A percentile compares a stretch with the other conserved stretches of the same genome.
phyloP scores from a whole-genome alignment of 2,113 vertebrate species.

The Dipodomys spectabilis region DNA sequence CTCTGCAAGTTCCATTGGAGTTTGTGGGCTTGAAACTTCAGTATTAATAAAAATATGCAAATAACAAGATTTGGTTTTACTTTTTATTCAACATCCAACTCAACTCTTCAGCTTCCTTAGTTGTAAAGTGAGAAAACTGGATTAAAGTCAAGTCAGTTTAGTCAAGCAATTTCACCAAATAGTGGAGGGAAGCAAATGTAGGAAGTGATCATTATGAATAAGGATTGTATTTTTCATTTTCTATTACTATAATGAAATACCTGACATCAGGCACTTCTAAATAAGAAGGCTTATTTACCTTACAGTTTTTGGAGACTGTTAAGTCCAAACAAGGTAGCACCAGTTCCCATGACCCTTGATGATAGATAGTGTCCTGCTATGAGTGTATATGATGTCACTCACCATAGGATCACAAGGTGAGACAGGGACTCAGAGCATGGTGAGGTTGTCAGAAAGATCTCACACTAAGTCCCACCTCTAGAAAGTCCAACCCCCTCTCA shows the following conservation, averaged over 20 bases:
- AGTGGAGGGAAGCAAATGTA: background rate
- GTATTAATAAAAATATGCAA: background rate
- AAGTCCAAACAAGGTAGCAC: background rate
- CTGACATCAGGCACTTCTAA: background rate
- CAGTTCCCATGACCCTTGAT: background rate
- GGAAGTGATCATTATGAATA: background rate
- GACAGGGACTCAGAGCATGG: background rate
- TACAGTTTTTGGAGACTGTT: no score
- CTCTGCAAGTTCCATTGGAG: background rate
- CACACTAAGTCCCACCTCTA: no score
- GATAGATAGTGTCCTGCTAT: no score
- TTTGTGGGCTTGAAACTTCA: conserved; percentile 8
- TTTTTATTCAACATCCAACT: background rate
- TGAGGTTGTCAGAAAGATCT: no score
- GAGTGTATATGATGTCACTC: no score
- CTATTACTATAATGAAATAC: background rate
- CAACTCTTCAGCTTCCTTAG: background rate
- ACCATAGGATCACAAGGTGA: background rate
- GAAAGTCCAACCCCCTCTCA: no score
- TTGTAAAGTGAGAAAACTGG: background rate
- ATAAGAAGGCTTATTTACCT: background rate
- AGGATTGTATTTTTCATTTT: background rate
- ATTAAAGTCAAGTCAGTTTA: background rate
- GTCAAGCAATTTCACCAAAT: background rate
- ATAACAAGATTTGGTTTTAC: background rate